Evolutionary conservation across 2,113 vertebrate species (phyloP).

Genomic region (Rhineura floridana): DNA sequence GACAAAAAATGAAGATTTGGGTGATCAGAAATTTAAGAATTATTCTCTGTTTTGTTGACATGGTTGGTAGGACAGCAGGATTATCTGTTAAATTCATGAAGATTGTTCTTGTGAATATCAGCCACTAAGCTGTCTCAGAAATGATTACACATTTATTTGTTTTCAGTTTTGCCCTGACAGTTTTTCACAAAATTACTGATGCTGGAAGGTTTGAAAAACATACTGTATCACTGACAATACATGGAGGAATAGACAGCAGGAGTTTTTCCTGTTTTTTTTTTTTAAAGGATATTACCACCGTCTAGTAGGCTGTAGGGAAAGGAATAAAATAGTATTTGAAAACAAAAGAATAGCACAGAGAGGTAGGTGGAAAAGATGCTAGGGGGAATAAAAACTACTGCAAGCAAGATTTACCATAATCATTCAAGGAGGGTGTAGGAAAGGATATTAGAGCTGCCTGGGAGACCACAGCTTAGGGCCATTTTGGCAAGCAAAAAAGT

Average conservation of each 20-base stretch:
- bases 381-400: slow-evolving; percentile 65
- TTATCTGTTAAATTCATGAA: not conserved
- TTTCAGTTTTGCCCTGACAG: slow-evolving; percentile 17
- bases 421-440: slow-evolving; percentile 61
- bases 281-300: slow-evolving; percentile 38
- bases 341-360: slow-evolving; percentile 19
- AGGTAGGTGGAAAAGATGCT: slow-evolving; percentile 44
- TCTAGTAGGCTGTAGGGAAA: slow-evolving; percentile 45
- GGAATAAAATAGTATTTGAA: slow-evolving; percentile 48
- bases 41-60: slow-evolving; percentile 12
- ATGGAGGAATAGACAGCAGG: slow-evolving; percentile 37
- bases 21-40: not conserved
- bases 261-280: not conserved
- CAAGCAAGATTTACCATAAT: slow-evolving; percentile 68
- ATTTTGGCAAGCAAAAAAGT: slow-evolving; percentile 42
- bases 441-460: slow-evolving; percentile 64
- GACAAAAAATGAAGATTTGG: not conserved
- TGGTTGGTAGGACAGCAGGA: slow-evolving; percentile 4
- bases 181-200: slow-evolving; percentile 45
- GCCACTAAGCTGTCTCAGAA: slow-evolving; percentile 24
- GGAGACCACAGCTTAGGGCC: slow-evolving; percentile 54
- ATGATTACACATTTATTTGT: slow-evolving; percentile 1
- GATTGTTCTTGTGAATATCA: slow-evolving; percentile 15
- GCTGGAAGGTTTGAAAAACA: slow-evolving; percentile 50
- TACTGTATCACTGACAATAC: slow-evolving; percentile 29